Evolutionary conservation across 2,888 invertebrate species (phyloP), one percentile per base, ranked within the genome.

Genomic region (Tetanocera ferruginea): DNA sequence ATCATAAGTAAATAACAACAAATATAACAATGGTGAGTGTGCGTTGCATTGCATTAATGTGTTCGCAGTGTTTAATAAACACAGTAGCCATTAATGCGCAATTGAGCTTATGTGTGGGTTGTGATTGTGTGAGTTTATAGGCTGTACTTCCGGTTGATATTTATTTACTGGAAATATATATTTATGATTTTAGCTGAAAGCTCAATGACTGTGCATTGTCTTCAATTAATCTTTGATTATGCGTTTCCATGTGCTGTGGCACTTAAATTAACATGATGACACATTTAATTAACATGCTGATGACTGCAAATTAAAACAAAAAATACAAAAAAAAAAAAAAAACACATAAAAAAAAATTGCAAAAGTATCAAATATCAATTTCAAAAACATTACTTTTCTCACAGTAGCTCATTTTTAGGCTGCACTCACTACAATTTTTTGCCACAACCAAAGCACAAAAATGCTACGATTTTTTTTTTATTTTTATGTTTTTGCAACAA

Each of bases 21-120:
- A 49, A 19, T 49, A 31, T 49, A 62, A 73, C 37, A 57, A 25
- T 11, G 28, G 8, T 2, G 25, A 28, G 19, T 19, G 9, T 19
- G 14, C 19, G 70, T 31, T 70, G 70, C 70, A n/a, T 25, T 72
- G 72, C 57, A 57, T 57, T 23, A 52, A 57, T 23, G 23, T 60
- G 28, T n/a, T 57, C 43, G 34, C 69, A 60, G 60, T 57, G 72
- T 43, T 72, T 60, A 72, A 72, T 72, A 28, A 71, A 55, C 52
- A 52, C 52, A 55, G 49, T 23, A 43, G 28, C n/a, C 11, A 31
- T 28, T 25, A 37, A 19, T 67, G 49, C 5, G 28, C 19, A 34
- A 17, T 17, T 66, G 43, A 5, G 67, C 14, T 0, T 23, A 19
- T 34, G 66, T 34, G 43, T 66, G 43, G 1, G 67, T 43, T 43